Percentiles rank a stretch among this genome's conserved stretches.
Evolutionary conservation across 2,888 invertebrate genomes (phyloP).

Genomic region (Diplazon laetatorius): DNA sequence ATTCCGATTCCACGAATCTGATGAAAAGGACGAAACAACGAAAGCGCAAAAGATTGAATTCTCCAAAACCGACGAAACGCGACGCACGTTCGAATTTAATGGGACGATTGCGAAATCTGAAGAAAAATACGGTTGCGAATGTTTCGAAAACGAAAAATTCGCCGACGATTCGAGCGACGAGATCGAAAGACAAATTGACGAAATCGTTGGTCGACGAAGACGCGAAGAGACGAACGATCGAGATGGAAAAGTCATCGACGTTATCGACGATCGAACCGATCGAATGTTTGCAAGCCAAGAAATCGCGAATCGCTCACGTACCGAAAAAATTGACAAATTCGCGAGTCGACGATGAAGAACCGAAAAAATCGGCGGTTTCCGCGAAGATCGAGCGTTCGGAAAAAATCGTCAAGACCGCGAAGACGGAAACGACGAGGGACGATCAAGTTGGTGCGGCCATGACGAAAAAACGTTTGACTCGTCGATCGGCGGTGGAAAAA

Average conservation of each 20-base stretch:
- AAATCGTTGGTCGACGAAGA: constrained; percentile 17
- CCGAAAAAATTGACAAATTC: constrained; percentile 56
- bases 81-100: constrained; percentile 61
- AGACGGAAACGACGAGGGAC: neutral
- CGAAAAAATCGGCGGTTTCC: neutral
- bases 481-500: constrained; percentile 5
- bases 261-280: constrained; percentile 1
- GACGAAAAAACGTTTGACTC: neutral
- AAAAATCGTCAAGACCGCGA: neutral
- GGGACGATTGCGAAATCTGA: constrained; percentile 68
- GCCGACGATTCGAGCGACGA: neutral
- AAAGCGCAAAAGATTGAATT: constrained; percentile 41
- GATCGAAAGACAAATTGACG: constrained; percentile 5
- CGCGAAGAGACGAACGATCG: neutral
- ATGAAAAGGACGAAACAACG: neutral
- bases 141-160: constrained; percentile 11
- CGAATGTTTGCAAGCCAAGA: constrained; percentile 59
- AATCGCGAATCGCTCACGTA: constrained; percentile 71
- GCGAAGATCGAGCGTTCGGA: neutral
- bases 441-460: neutral
- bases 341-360: neutral
- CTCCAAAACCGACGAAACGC: constrained; percentile 25
- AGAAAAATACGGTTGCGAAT: constrained; percentile 56
- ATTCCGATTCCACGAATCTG: neutral
- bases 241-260: neutral